These are phyloP conservation scores for Pachyramphus minor DNA, from an alignment of 2,113 vertebrate species.

Conservation along the genomic window DNA sequence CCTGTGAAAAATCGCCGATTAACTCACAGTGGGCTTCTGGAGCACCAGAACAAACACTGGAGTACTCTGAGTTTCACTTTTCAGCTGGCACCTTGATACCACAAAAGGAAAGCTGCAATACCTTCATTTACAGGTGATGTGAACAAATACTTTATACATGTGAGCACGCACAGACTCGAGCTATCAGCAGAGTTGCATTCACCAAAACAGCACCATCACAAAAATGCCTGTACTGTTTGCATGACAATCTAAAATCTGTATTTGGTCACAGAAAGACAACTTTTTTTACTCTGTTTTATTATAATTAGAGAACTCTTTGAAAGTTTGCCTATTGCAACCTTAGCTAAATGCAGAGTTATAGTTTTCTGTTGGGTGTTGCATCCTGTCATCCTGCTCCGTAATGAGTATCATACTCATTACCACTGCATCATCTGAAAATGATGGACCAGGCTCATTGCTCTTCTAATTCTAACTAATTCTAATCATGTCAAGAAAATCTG, in stretches of 20 bases:
- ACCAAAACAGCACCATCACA: background rate
- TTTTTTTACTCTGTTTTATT: background rate
- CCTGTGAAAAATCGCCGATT: conserved; percentile 78
- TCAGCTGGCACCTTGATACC: conserved; percentile 29
- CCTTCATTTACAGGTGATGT: conserved; percentile 19
- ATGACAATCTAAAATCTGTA: background rate
- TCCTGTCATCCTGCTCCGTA: background rate
- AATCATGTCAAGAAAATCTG: background rate
- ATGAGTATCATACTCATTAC: background rate
- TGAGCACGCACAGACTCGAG: background rate
- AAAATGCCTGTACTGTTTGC: background rate
- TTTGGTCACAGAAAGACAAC: background rate
- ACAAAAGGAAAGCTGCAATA: conserved; percentile 63
- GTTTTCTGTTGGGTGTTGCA: background rate
- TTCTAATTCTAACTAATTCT: background rate
- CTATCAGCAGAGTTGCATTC: background rate
- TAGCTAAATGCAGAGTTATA: background rate
- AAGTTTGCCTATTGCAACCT: background rate
- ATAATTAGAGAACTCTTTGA: background rate
- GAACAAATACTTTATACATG: background rate
- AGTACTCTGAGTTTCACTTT: background rate
- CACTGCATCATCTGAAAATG: background rate
- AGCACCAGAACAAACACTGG: conserved; percentile 62
- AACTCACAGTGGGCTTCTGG: conserved; percentile 68
- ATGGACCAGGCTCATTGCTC: background rate